phyloP scores from a whole-genome alignment of 2,888 invertebrate genomes.

The Drosophila meridiana region DNA sequence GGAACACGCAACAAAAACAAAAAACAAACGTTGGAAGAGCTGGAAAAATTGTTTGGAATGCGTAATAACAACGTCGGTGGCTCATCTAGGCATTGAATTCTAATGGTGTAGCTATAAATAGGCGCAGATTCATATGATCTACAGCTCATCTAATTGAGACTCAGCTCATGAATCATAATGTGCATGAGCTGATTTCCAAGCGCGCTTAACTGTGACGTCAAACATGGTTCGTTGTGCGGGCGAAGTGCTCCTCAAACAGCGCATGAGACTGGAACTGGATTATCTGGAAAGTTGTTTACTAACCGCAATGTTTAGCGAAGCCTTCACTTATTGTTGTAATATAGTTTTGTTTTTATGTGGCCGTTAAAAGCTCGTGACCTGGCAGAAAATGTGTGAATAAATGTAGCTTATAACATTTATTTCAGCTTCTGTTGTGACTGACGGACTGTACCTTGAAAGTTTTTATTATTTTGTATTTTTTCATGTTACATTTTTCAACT shows the following conservation, averaged over 20 bases:
- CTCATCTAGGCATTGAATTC: conserved; percentile 1
- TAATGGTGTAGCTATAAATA: conserved; percentile 46
- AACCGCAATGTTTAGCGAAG: conserved; percentile 29
- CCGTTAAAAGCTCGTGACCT: conserved; percentile 49
- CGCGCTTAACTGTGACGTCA: conserved; percentile 60
- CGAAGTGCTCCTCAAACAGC: not conserved
- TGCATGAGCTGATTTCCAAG: conserved; percentile 18
- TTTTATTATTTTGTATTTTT: not conserved
- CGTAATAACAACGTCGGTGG: not conserved
- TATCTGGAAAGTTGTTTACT: conserved; percentile 40
- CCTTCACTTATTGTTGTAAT: conserved; percentile 13
- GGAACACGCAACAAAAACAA: conserved; percentile 25
- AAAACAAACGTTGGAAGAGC: conserved; percentile 4
- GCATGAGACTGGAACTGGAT: conserved; percentile 20
- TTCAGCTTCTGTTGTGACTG: conserved; percentile 5
- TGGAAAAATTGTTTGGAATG: conserved; percentile 36
- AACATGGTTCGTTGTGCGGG: conserved; percentile 18
- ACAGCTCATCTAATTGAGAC: conserved; percentile 22
- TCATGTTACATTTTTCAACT: conserved; percentile 10
- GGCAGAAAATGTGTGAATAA: conserved; percentile 59
- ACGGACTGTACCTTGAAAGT: conserved; percentile 65
- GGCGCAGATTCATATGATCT: conserved; percentile 29
- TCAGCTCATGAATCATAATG: conserved; percentile 55
- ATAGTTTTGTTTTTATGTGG: not conserved
- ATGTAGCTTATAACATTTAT: conserved; percentile 19